These are phyloP conservation scores for Ecdyonurus torrentis DNA, from an alignment of 2,888 invertebrate genomes.

Conservation along the genomic window DNA sequence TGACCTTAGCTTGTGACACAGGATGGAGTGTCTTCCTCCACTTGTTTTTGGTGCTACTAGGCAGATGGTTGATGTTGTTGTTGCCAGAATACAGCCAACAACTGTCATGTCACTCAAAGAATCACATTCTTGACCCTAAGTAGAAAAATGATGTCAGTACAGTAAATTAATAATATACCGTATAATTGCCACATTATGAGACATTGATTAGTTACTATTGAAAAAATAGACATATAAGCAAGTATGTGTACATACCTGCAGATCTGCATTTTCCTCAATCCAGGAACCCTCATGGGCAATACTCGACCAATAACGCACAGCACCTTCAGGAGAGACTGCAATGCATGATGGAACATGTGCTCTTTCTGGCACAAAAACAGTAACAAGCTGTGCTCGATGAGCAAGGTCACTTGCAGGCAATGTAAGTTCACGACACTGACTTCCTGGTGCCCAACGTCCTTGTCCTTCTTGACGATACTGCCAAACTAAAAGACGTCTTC, in stretches of 20 bases:
- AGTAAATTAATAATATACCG: neutral
- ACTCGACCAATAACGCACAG: slow-evolving; percentile 83
- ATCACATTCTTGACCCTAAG: slow-evolving; percentile 63
- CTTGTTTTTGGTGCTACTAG: slow-evolving; percentile 42
- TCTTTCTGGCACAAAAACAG: slow-evolving; percentile 38
- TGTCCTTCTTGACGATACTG: slow-evolving; percentile 30
- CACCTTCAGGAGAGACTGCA: slow-evolving; percentile 86
- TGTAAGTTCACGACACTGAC: slow-evolving; percentile 67
- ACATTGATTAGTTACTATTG: too few relatives aligned
- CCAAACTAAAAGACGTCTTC: slow-evolving; percentile 75
- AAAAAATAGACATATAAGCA: neutral
- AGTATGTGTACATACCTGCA: slow-evolving; percentile 34
- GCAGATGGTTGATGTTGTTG: slow-evolving; percentile 78
- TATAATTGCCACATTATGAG: too few relatives aligned
- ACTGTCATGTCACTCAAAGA: slow-evolving; percentile 48
- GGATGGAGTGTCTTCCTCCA: slow-evolving; percentile 50
- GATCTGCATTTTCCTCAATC: slow-evolving; percentile 65
- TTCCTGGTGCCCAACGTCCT: slow-evolving; percentile 16
- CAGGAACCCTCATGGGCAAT: slow-evolving; percentile 76
- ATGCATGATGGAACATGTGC: slow-evolving; percentile 60
- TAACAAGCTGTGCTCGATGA: slow-evolving; percentile 71
- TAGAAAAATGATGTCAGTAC: slow-evolving; percentile 6
- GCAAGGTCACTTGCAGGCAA: slow-evolving; percentile 84
- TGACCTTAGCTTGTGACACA: slow-evolving; percentile 48
- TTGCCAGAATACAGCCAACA: slow-evolving; percentile 68